Evolutionary conservation across 2,888 invertebrate genomes (phyloP).

Genomic region (Julus scandinavius): DNA sequence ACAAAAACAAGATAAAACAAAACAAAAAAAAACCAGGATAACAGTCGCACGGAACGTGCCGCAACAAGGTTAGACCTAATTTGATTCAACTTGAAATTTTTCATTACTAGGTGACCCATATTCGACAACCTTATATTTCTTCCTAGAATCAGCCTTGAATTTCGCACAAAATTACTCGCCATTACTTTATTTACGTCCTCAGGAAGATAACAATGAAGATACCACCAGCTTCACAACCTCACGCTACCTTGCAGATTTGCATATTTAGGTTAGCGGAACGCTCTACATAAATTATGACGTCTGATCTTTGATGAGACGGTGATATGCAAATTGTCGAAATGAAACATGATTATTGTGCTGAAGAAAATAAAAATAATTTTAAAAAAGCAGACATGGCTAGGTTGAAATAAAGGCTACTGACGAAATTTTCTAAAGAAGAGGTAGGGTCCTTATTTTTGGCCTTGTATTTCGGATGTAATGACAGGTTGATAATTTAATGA

Average conservation of each 20-base stretch:
- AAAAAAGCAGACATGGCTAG: too few species aligned
- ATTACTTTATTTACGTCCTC: neutral
- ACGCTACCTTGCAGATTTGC: neutral
- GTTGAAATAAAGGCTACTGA: too few species aligned
- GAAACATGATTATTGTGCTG: neutral
- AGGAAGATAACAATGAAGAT: neutral
- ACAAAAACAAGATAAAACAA: neutral
- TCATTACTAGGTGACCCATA: neutral
- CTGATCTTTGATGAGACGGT: neutral
- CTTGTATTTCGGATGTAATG: too few species aligned
- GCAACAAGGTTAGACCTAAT: neutral
- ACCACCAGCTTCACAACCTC: neutral
- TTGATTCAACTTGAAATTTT: slow-evolving; percentile 10
- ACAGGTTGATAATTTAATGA: too few species aligned
- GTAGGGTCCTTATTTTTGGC: too few species aligned
- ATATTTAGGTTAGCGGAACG: slow-evolving; percentile 12
- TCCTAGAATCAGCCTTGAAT: neutral
- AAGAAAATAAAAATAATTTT: too few species aligned
- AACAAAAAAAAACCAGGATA: neutral
- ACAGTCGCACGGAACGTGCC: neutral
- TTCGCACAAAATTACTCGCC: neutral
- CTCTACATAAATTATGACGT: neutral
- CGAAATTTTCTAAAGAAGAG: too few species aligned
- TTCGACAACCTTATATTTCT: neutral
- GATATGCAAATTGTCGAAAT: neutral